A percentile compares a stretch with the other conserved stretches of the same genome.
These are phyloP conservation scores for Grus americana DNA, from an alignment of 2,113 vertebrate genomes.

Conservation along the genomic window DNA sequence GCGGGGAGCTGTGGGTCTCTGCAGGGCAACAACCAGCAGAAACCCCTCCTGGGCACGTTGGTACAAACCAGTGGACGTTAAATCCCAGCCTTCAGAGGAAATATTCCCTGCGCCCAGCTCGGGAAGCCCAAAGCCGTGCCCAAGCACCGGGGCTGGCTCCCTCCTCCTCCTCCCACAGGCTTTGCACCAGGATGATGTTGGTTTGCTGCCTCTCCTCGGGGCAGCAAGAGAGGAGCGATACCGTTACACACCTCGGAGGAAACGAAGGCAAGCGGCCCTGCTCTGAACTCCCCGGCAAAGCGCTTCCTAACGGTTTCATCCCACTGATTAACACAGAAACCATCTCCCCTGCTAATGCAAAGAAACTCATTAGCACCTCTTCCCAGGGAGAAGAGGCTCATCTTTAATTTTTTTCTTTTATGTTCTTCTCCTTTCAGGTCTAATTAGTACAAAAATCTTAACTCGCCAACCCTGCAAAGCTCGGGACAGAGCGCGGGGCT, in stretches of 20 bases:
- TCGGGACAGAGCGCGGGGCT: fast-evolving
- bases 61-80: fast-evolving
- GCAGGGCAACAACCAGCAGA: background rate
- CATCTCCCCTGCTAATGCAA: background rate
- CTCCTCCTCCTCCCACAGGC: background rate
- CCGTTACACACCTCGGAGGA: fast-evolving
- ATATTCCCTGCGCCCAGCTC: fast-evolving
- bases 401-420: background rate
- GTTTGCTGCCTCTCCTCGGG: background rate
- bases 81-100: background rate
- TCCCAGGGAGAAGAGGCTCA: background rate
- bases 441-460: background rate
- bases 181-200: fast-evolving
- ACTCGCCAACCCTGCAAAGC: background rate
- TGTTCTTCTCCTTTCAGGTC: background rate
- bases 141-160: fast-evolving
- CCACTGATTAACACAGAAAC: background rate
- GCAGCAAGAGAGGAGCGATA: background rate
- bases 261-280: fast-evolving
- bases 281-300: background rate
- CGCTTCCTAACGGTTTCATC: background rate
- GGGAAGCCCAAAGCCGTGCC: background rate
- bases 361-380: slow-evolving; percentile 33
- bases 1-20: background rate
- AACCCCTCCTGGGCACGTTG: fast-evolving